Percentiles rank a stretch among this genome's conserved stretches.
phyloP scores from a whole-genome alignment of 2,113 vertebrate species.

The Cathartes aura region DNA sequence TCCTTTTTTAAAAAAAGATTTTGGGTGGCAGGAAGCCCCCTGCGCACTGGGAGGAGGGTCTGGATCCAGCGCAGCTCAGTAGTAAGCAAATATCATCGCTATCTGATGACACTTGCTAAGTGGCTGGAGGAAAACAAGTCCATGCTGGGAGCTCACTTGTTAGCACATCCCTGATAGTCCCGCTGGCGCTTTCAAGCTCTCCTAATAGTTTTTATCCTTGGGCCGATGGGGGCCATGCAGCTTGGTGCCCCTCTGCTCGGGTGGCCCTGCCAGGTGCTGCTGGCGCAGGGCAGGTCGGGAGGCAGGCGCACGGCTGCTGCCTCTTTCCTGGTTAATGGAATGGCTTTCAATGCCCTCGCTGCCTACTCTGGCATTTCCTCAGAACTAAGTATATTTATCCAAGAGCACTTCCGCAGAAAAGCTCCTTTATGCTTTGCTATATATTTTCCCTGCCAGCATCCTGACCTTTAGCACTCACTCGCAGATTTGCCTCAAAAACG shows the following conservation, averaged over 20 bases:
- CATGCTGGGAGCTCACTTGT: neutral
- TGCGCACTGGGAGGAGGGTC: neutral
- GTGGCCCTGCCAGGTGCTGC: neutral
- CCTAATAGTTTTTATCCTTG: neutral
- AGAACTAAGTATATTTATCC: neutral
- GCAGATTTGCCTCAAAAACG: neutral
- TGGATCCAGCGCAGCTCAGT: neutral
- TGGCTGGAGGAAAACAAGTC: neutral
- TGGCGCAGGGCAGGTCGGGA: neutral
- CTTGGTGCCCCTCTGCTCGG: neutral
- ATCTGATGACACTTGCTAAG: neutral
- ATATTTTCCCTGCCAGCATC: constrained; percentile 15
- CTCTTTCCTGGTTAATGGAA: neutral
- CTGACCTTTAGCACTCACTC: constrained; percentile 17
- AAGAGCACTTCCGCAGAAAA: constrained; percentile 53
- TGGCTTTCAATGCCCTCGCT: neutral
- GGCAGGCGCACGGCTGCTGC: fast-evolving
- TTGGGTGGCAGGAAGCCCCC: neutral
- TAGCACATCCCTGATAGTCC: neutral
- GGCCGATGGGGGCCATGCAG: fast-evolving
- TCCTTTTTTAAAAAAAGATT: neutral
- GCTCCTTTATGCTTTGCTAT: neutral
- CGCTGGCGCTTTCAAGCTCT: neutral
- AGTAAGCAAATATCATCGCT: neutral
- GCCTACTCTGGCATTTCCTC: neutral